Evolutionary conservation across 2,888 invertebrate genomes (phyloP).

Genomic region (Deroplatys truncata): DNA sequence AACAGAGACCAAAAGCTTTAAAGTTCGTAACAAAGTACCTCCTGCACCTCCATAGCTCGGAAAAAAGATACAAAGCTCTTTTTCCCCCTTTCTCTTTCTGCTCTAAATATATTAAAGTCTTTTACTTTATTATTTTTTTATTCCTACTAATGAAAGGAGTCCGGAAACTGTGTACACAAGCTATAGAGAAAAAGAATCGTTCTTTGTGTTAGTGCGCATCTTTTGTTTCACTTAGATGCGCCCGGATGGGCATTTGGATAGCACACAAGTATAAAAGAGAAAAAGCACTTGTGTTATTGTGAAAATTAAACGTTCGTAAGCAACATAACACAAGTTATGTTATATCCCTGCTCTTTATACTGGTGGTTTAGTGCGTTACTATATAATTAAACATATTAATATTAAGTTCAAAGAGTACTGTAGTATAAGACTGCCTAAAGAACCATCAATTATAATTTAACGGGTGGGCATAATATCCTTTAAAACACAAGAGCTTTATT

Average conservation of each 20-base stretch:
- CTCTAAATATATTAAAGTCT: neutral
- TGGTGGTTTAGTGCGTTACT: no score
- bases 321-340: no score
- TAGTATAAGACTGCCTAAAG: no score
- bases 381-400: no score
- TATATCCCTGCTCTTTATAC: no score
- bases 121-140: neutral
- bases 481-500: no score
- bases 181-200: neutral
- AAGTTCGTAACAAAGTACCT: neutral
- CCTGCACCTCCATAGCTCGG: neutral
- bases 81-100: neutral
- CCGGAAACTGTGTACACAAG: neutral
- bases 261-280: neutral
- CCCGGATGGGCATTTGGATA: neutral
- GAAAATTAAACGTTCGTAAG: no score
- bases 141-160: neutral
- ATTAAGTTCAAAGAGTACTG: no score
- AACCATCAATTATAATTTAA: no score
- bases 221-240: neutral
- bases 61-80: neutral
- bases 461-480: no score
- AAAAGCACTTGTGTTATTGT: no score
- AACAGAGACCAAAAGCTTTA: neutral
- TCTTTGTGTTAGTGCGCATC: neutral